phyloP scores from a whole-genome alignment of 1,140 invertebrate species.

The Helicoverpa armigera region DNA sequence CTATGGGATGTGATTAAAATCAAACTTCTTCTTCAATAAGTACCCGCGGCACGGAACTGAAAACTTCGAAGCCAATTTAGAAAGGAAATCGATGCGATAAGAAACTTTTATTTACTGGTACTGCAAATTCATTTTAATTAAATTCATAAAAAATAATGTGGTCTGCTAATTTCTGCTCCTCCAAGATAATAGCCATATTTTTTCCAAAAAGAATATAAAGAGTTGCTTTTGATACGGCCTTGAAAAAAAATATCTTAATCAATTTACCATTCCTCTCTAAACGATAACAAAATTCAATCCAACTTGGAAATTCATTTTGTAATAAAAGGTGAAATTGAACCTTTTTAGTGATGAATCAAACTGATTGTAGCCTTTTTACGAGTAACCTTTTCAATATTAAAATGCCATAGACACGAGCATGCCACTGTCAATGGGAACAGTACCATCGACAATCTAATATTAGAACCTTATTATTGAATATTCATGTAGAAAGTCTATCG shows the following conservation, averaged over 20 bases:
- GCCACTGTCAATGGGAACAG: constrained; percentile 13
- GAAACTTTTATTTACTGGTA: background rate
- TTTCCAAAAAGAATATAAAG: no score
- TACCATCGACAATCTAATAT: constrained; percentile 41
- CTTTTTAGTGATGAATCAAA: background rate
- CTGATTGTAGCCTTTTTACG: background rate
- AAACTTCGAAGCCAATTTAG: constrained; percentile 9
- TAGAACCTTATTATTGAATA: constrained; percentile 45
- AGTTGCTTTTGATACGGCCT: background rate
- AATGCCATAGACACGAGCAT: background rate
- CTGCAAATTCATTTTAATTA: constrained; percentile 12
- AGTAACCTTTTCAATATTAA: constrained; percentile 23
- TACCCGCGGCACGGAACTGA: background rate
- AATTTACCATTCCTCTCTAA: background rate
- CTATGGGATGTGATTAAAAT: constrained; percentile 34
- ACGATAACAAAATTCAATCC: background rate
- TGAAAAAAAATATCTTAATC: background rate
- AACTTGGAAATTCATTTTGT: background rate
- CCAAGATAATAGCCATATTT: no score
- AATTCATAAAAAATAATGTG: background rate
- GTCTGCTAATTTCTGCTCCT: no score
- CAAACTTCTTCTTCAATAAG: constrained; percentile 18
- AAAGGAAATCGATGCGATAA: background rate
- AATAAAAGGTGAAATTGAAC: background rate
- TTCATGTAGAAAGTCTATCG: constrained; percentile 43